Conservation (phyloP, 1,140 invertebrate genomes). For the Brachionus paranguensis region DNA sequence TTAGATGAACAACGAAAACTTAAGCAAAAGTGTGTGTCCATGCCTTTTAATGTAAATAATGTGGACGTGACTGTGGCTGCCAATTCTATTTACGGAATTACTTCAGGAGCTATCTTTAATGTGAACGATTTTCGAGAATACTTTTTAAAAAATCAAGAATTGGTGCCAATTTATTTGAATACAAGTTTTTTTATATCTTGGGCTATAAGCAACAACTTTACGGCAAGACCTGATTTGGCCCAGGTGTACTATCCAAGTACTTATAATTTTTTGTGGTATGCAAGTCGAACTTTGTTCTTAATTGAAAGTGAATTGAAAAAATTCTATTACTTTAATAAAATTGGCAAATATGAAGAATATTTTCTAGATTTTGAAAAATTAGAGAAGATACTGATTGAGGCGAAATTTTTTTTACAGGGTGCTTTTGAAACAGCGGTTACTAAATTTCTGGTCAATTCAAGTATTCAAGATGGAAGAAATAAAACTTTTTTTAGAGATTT, state of each 20-base stretch:
- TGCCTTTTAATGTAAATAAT: constrained; percentile 50
- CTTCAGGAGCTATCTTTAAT: constrained; percentile 44
- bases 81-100: constrained; percentile 48
- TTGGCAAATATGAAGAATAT: constrained; percentile 41
- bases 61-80: constrained; percentile 49
- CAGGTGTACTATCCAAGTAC: constrained; percentile 49
- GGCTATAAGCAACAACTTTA: constrained; percentile 46
- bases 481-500: constrained; percentile 48
- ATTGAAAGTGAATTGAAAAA: constrained; percentile 37
- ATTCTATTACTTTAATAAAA: neutral
- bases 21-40: constrained; percentile 44
- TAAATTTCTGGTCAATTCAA: neutral
- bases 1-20: constrained; percentile 43
- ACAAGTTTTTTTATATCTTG: constrained; percentile 47
- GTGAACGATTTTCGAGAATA: constrained; percentile 42
- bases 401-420: neutral
- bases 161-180: constrained; percentile 46
- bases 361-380: constrained; percentile 41
- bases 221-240: constrained; percentile 46
- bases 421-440: neutral
- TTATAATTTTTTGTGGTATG: constrained; percentile 51
- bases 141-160: constrained; percentile 45
- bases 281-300: constrained; percentile 45
- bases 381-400: neutral
- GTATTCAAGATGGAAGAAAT: neutral